phyloP scores from a whole-genome alignment of 2,888 invertebrate genomes.

The Macaria notata region DNA sequence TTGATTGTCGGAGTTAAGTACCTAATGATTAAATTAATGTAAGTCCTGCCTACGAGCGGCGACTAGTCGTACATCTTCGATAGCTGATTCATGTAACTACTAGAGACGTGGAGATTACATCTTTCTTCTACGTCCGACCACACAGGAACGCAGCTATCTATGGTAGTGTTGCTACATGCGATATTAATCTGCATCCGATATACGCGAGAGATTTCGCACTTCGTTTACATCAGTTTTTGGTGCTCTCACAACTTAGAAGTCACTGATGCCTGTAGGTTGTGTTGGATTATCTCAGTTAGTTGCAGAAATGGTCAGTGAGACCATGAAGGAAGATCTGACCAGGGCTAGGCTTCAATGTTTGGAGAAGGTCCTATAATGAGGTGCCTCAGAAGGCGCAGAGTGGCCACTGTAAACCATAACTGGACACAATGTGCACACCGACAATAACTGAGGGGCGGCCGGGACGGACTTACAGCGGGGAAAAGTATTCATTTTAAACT shows the following conservation, averaged over 20 bases:
- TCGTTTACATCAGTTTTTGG: background rate
- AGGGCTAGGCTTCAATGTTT: too few species aligned
- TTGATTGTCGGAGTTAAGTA: slow-evolving; percentile 19
- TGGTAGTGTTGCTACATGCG: background rate
- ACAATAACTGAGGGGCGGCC: slow-evolving; percentile 23
- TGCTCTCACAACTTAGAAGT: too few species aligned
- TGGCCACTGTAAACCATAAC: slow-evolving; percentile 57
- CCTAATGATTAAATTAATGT: slow-evolving; percentile 19
- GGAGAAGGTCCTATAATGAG: too few species aligned
- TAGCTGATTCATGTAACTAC: slow-evolving; percentile 5
- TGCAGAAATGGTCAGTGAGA: too few species aligned
- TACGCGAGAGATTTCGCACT: background rate
- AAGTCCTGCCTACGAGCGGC: slow-evolving; percentile 16
- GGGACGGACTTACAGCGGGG: background rate
- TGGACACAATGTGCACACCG: slow-evolving; percentile 44
- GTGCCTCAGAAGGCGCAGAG: slow-evolving; percentile 18
- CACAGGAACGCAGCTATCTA: slow-evolving; percentile 1
- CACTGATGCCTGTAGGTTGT: too few species aligned
- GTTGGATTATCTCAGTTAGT: too few species aligned
- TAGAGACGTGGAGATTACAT: slow-evolving; percentile 9
- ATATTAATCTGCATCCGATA: background rate
- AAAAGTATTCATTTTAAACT: too few species aligned
- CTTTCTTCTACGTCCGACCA: slow-evolving; percentile 8
- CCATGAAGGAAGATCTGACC: too few species aligned
- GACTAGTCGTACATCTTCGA: slow-evolving; percentile 3